Evolutionary conservation across 1,140 invertebrate genomes (phyloP), one percentile per base, ranked within the genome.

Genomic region (Nasonia vitripennis): DNA sequence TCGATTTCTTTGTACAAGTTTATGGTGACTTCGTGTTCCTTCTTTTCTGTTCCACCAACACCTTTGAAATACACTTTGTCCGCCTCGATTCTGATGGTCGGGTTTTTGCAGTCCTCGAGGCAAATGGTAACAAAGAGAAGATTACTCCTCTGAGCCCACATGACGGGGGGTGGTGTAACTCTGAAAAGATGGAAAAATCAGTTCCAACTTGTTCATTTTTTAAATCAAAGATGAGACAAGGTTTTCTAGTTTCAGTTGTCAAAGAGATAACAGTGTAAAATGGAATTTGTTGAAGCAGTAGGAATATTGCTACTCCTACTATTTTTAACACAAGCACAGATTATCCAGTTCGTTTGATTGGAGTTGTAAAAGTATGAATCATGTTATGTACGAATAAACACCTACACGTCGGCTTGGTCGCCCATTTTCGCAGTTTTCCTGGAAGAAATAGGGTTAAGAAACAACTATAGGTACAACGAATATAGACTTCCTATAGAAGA

Each of bases 121-220:
- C 97, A 97, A 89, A 99, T 96, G 74, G 97, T 99, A 78, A 99
- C 92, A 92, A 96, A 98, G 68, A 99, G 93, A 88, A 96, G 93
- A 88, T 95, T 95, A 89, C 94, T 96, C 90, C 97, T 95, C 93
- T 99, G 98, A 27, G 98, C 98, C 98, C 98, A 99, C 90, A 96
- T 95, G 68, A 98, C 96, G 74, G 97, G 95, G 62, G 98, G 98
- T 86, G 97, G 96, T 89, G 94, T 93, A 88, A 94, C 74, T 86
- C 94, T 95, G 84, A 87, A 92, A 93, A 87, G 68, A 85, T 85
- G 87, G 70, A 77, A 14, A 62, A 51, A 71, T 23, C 67, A 68
- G 23, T 27, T 68, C 2, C 6, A 37, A 37, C 5, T 37, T 37
- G 34, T 37, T 20, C 7, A n/a, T 20, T 67, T 67, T 17, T 12